Evolutionary conservation across 2,113 vertebrate species (phyloP).

Genomic region (Lontra canadensis): DNA sequence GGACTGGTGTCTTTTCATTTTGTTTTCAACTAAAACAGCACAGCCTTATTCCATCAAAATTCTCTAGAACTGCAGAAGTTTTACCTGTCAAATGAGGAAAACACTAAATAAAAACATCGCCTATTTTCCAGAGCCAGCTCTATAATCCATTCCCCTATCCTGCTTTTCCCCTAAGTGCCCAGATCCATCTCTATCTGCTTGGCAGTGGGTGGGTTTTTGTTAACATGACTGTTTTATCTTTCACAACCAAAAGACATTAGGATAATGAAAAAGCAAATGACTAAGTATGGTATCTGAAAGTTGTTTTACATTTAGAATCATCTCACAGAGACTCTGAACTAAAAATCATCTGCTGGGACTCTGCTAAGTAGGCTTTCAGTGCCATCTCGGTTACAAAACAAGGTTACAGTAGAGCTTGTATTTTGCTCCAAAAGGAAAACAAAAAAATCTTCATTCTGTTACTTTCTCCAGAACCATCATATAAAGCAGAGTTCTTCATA

Average conservation of each 20-base stretch:
- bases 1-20: background rate
- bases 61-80: background rate
- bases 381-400: constrained; percentile 15
- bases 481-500: background rate
- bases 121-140: constrained; percentile 9
- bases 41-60: constrained; percentile 2
- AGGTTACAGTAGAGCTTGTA: background rate
- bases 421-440: background rate
- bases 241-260: constrained; percentile 39
- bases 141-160: background rate
- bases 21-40: constrained; percentile 20
- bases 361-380: background rate
- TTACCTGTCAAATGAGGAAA: constrained; percentile 34
- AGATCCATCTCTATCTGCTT: background rate
- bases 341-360: constrained; percentile 34
- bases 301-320: constrained; percentile 51
- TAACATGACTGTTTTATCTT: constrained; percentile 57
- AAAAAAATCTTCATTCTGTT: background rate
- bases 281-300: background rate
- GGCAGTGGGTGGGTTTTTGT: constrained; percentile 7
- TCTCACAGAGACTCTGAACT: constrained; percentile 16
- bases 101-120: constrained; percentile 12
- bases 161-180: background rate
- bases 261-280: constrained; percentile 66
- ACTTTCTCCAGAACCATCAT: background rate